Evolutionary conservation across 2,888 invertebrate species (phyloP), one percentile per base, ranked within the genome.

Genomic region (Lasioglossum morio): DNA sequence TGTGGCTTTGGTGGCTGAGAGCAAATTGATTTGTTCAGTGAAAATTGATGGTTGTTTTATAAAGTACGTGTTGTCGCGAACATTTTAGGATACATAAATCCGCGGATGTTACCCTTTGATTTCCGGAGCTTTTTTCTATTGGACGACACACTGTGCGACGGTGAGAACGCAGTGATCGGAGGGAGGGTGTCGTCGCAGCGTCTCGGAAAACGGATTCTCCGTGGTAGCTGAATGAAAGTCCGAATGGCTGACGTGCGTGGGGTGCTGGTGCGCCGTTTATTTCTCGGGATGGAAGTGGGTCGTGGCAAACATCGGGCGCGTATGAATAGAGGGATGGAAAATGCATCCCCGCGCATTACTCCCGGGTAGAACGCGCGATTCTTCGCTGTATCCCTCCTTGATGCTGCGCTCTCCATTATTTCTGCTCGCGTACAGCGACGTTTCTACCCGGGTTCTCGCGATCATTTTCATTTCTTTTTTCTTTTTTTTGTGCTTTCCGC

Each of bases 281-380:
- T 92, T 89, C 87, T 87, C 84, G 89, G 84, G 88, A 85, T 86
- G 88, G 89, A 91, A 91, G 90, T 92, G 91, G 92, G 92, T 92
- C 92, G 91, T 73, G 90, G 87, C 82, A 87, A 90, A 85, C 87
- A 86, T 83, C 87, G 86, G 75, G 75, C 77, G 81, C 83, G 86
- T 76, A 88, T 91, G 89, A 92, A 92, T 91, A 91, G 91, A 77
- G 89, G 82, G 89, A 87, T 88, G 83, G 86, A 87, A 90, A 88
- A 87, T 82, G 87, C 86, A 87, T 82, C 87, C 77, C 84, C 46
- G 80, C 72, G 80, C 72, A 81, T 70, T 63, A 48, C 63, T 75
- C 75, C 57, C 77, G 81, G 81, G 81, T 85, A 73, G 69, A 81
- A 72, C 85, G 66, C 57, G 27, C 69, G 69, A 69, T 23, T 81